Percentiles rank a stretch among this genome's conserved stretches.
Evolutionary conservation across 2,797 vertebrate genomes (phyloP).

Genomic region (Babyrousa celebensis): DNA sequence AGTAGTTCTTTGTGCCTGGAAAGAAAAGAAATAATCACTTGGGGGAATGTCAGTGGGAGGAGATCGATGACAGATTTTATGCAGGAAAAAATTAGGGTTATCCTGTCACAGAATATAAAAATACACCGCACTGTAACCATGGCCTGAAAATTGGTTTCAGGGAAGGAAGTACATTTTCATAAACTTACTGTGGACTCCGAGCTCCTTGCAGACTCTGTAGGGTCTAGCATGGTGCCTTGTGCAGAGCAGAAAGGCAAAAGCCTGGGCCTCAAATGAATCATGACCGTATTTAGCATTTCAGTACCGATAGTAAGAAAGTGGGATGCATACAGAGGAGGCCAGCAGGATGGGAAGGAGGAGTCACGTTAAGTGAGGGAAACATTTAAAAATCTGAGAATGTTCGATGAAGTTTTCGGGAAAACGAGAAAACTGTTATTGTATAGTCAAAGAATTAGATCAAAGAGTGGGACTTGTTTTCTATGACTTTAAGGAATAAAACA

Average conservation of each 20-base stretch:
- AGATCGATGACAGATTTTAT: conserved; percentile 52
- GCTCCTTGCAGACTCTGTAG: background rate
- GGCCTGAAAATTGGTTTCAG: conserved; percentile 69
- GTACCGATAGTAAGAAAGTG: conserved; percentile 4
- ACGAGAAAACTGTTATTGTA: background rate
- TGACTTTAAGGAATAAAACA: conserved; percentile 9
- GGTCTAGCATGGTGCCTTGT: background rate
- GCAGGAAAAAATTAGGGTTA: conserved; percentile 45
- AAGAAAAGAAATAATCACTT: conserved; percentile 59
- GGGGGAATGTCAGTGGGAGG: conserved; percentile 17
- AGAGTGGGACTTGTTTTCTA: conserved; percentile 44
- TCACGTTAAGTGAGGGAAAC: conserved; percentile 7
- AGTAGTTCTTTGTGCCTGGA: conserved; percentile 51
- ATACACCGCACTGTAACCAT: background rate
- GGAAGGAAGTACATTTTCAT: conserved; percentile 9
- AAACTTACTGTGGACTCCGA: background rate
- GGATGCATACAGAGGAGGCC: background rate
- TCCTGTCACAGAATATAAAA: conserved; percentile 48
- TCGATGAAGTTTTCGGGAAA: background rate
- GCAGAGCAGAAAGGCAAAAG: background rate
- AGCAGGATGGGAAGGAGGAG: background rate
- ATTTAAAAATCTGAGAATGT: background rate
- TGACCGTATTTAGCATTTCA: background rate
- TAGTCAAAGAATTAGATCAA: conserved; percentile 34
- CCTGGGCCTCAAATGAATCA: background rate